These are phyloP conservation scores for Calosoma granatense DNA, from an alignment of 1,140 invertebrate species.

Conservation along the genomic window DNA sequence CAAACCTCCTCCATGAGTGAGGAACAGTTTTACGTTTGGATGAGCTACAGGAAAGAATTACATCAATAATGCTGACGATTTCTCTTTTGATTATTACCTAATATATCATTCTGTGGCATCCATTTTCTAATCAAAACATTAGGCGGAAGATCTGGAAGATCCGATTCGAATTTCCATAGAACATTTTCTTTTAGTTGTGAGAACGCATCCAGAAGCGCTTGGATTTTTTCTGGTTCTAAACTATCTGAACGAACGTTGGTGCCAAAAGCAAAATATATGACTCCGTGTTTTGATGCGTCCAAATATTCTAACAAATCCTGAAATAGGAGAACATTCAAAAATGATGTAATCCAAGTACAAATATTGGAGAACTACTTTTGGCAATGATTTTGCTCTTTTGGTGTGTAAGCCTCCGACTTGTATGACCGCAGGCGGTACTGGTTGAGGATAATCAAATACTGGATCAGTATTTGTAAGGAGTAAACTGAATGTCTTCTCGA, in stretches of 20 bases:
- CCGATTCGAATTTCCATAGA: constrained; percentile 37
- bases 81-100: constrained; percentile 29
- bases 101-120: constrained; percentile 35
- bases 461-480: constrained; percentile 37
- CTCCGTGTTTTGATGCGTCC: neutral
- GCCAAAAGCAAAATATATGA: constrained; percentile 39
- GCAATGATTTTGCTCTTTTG: constrained; percentile 23
- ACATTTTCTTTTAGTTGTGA: constrained; percentile 28
- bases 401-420: constrained; percentile 44
- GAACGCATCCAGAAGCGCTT: constrained; percentile 34
- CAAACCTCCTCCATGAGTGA: constrained; percentile 37
- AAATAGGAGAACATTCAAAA: neutral
- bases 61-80: constrained; percentile 14
- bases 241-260: constrained; percentile 30
- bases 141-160: constrained; percentile 32
- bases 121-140: constrained; percentile 44
- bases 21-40: constrained; percentile 27
- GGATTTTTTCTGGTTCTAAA: constrained; percentile 24
- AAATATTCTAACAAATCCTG: neutral
- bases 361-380: neutral
- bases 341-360: neutral
- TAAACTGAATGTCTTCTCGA: constrained; percentile 19
- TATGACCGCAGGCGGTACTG: constrained; percentile 40
- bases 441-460: constrained; percentile 32
- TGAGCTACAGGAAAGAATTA: no score